These are phyloP conservation scores for Argyra leucocephala DNA, from an alignment of 2,888 invertebrate species.

Conservation along the genomic window DNA sequence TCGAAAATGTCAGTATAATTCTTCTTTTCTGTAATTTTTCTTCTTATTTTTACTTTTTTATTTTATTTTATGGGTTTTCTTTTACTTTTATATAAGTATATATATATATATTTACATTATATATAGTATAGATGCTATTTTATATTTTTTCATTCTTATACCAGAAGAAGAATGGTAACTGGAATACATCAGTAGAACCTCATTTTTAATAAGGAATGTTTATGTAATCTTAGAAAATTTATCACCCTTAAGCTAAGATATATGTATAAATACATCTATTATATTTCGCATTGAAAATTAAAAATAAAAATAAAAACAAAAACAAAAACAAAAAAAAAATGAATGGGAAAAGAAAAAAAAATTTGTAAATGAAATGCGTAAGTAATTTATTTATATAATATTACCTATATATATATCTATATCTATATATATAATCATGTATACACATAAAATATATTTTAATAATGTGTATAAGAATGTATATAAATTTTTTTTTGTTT, in stretches of 20 bases:
- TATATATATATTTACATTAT: no score
- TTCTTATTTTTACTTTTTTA: slow-evolving; percentile 7
- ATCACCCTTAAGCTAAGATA: slow-evolving; percentile 39
- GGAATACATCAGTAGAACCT: slow-evolving; percentile 12
- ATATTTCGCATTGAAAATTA: slow-evolving; percentile 6
- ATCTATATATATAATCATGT: neutral
- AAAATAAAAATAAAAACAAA: no score
- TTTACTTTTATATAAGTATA: neutral
- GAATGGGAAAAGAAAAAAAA: neutral
- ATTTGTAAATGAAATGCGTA: slow-evolving; percentile 1
- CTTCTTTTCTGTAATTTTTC: slow-evolving; percentile 11
- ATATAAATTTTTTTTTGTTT: neutral
- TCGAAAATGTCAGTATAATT: slow-evolving; percentile 28
- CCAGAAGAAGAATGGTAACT: neutral
- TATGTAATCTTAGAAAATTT: slow-evolving; percentile 44
- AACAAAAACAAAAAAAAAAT: neutral
- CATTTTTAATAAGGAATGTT: slow-evolving; percentile 35
- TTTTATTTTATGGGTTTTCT: slow-evolving; percentile 10
- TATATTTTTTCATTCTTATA: neutral
- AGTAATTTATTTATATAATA: neutral
- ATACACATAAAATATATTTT: neutral
- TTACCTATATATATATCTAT: no score
- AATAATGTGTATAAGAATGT: neutral
- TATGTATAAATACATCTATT: neutral
- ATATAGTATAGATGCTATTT: no score